Evolutionary conservation across 2,797 vertebrate genomes (phyloP).

Genomic region (Sebastes aleutianus): DNA sequence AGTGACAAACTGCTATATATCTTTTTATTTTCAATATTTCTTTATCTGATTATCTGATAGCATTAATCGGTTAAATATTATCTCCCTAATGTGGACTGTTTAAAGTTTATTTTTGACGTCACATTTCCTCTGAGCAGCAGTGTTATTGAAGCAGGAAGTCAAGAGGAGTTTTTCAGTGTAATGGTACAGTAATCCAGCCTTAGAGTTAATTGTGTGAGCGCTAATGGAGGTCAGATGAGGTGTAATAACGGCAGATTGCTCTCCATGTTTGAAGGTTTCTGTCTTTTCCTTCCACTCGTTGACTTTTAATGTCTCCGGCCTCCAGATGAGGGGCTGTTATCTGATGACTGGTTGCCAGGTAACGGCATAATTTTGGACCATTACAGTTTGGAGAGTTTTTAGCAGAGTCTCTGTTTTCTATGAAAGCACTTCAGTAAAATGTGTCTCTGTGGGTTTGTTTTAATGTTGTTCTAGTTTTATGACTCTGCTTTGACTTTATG

Average conservation of each 20-base stretch:
- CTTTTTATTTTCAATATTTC: no score
- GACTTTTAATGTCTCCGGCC: neutral
- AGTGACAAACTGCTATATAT: no score
- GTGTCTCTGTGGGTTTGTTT: constrained; percentile 20
- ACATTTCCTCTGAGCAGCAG: neutral
- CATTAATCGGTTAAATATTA: no score
- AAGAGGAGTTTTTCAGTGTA: neutral
- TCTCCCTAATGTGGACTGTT: no score
- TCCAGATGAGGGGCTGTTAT: constrained; percentile 13
- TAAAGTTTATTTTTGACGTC: neutral
- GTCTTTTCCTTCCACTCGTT: neutral
- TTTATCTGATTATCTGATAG: no score
- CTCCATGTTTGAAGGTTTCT: neutral
- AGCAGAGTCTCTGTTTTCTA: neutral
- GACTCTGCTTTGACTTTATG: neutral
- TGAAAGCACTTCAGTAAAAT: neutral
- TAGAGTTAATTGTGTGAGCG: neutral
- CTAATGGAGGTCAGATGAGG: constrained; percentile 4
- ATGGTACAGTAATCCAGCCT: neutral
- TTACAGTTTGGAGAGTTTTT: constrained; percentile 7
- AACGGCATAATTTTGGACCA: constrained; percentile 15
- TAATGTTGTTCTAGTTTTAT: constrained; percentile 21
- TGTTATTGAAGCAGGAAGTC: neutral
- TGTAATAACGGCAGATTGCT: neutral
- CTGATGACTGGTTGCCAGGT: constrained; percentile 25